Base-by-base conservation (phyloP, 2,113 vertebrate genomes). In the Urocynchramus pylzowi region DNA sequence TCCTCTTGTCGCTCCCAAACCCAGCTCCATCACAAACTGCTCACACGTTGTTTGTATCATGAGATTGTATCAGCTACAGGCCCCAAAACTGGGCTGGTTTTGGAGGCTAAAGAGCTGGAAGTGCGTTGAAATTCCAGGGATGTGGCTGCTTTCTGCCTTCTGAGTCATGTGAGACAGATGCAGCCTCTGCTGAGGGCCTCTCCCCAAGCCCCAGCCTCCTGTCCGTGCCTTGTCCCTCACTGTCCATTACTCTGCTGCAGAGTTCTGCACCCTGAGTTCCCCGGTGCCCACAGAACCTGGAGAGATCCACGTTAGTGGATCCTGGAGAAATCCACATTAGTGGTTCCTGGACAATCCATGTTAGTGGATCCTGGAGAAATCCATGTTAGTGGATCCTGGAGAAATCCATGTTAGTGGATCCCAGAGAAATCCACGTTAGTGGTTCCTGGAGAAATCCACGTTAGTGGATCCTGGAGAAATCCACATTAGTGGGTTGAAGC, bases 241-340 rank as follows among this genome's bases (percentile, higher is more conserved):
- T 3, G 8, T 10, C 13, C 60, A 10, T 39, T 8, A 24, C 33
- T 41, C 73, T 8, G n/a, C 27, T 6, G 5, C n/a, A 11, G 56
- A 0, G 0, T 18, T 35, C 5, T 17, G 53, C 31, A 33, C 12
- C 7, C 31, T 0, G 0, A 8, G 31, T 31, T 61, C 41, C 37
- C 3, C 1, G 1, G 33, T 12, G 7, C 68, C 44, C 23, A 2
- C n/a, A 69, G 79, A 75, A 37, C 45, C 52, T 16, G 1, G 50
- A 75, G 84, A 87, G 89, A 68, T 64, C 42, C 52, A 9, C 5
- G 5, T 17, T 1, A 8, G 28, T 4, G 42, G 42, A 18, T 18
- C 44, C 44, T 19, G 18, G 17, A 44, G 42, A 17, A 41, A 44
- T 44, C 42, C 42, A 44, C 42, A 6, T 44, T 17, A 44, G 16